Evolutionary conservation across 2,113 vertebrate genomes (phyloP), one percentile per base, ranked within the genome.

Genomic region (Microtus oregoni): DNA sequence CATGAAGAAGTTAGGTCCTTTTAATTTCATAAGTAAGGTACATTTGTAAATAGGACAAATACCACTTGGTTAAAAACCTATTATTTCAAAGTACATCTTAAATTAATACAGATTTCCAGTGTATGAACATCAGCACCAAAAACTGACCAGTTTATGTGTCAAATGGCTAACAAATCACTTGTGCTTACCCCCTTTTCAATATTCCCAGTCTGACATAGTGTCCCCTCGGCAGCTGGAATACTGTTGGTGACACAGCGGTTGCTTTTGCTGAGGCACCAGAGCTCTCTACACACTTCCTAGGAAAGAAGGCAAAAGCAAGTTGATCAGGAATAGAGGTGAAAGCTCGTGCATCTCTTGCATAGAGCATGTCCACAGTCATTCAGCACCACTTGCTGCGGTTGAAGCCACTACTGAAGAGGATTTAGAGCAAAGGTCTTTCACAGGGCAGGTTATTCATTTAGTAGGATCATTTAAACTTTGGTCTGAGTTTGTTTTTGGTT

Each of bases 261-360:
- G 98, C 99, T 99, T 99, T 99, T 99, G 99, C 99, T 99, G 98
- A 99, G 99, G 98, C 99, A 99, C 99, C 99, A 99, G 98, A 99
- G 99, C 99, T 99, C 99, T 99, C 99, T 99, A 99, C 99, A 99
- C 99, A 99, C 99, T 99, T 99, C 99, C 99, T 99, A 99, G 99
- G 99, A 99, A 99, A 99, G 99, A 99, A 99, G 99, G 99, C 99
- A 99, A 98, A 99, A 99, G 99, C 99, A 99, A 99, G 99, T 99
- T 99, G 99, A 98, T 99, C 99, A 99, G 99, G 99, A 99, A 97
- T 97, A 98, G 82, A 97, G 81, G 83, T 68, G 75, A 91, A 92
- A 94, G 96, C 91, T 58, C 10, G 78, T 76, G 30, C 12, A 94
- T 14, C 92, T 52, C 19, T 94, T 93, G 92, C 44, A 94, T 1